Conservation (phyloP, 2,113 vertebrate species). For the Physeter macrocephalus region DNA sequence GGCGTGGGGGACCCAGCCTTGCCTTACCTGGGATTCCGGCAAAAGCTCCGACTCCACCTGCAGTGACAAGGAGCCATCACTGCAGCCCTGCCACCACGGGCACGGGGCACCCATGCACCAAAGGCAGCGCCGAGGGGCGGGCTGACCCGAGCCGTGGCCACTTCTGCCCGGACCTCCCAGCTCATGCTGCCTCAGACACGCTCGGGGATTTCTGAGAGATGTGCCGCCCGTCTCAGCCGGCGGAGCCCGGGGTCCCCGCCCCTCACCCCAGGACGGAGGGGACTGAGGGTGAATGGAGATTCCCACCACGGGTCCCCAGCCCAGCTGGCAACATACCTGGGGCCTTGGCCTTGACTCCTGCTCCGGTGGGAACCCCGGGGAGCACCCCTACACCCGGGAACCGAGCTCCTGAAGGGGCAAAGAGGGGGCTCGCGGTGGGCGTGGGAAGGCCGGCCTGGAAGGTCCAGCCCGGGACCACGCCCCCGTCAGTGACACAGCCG, state of each 20-base stretch:
- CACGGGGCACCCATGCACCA: neutral
- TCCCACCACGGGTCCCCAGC: neutral
- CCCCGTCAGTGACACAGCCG: neutral
- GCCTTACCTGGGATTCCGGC: constrained; percentile 83
- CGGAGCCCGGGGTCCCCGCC: neutral
- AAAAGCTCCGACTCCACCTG: constrained; percentile 78
- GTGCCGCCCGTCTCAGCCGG: neutral
- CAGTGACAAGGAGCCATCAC: neutral
- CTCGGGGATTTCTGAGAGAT: neutral
- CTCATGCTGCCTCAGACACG: neutral
- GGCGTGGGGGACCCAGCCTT: neutral
- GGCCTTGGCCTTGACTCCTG: constrained; percentile 88
- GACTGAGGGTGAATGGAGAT: neutral
- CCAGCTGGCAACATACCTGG: constrained; percentile 73
- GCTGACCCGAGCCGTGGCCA: neutral
- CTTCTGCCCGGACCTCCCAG: neutral
- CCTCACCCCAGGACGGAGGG: rapidly evolving
- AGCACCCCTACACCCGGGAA: constrained; percentile 90
- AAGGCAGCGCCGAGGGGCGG: neutral
- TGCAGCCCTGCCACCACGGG: neutral
- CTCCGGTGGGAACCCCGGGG: constrained; percentile 93
- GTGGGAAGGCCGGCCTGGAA: rapidly evolving
- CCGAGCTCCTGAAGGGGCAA: constrained; percentile 81
- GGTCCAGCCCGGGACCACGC: neutral
- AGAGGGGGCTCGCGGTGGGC: neutral